These are phyloP conservation scores for Pelvicachromis taeniatus DNA, from an alignment of 2,113 vertebrate genomes.

Conservation along the genomic window DNA sequence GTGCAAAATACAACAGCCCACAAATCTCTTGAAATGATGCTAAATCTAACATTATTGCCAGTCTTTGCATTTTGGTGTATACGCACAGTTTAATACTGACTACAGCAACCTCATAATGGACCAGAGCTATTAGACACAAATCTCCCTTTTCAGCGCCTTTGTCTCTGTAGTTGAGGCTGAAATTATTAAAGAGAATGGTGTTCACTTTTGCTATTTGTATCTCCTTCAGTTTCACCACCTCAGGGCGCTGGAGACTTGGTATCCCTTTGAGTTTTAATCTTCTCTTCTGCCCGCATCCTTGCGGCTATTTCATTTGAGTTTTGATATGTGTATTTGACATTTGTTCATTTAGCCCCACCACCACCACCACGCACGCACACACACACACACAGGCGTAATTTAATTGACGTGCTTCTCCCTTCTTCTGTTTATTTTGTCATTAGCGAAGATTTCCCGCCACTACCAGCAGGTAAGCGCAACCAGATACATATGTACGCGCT, in stretches of 20 bases:
- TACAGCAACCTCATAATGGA: not conserved
- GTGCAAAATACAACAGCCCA: not conserved
- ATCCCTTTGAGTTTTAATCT: constrained; percentile 75
- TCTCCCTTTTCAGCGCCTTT: constrained; percentile 7
- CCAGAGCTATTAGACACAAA: constrained; percentile 1
- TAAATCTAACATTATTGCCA: not conserved
- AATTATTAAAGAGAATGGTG: constrained; percentile 27
- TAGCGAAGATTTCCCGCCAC: constrained; percentile 37
- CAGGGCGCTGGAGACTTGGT: constrained; percentile 47
- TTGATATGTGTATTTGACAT: constrained; percentile 77
- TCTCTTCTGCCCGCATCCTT: constrained; percentile 66
- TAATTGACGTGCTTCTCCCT: constrained; percentile 67
- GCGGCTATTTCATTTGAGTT: constrained; percentile 75
- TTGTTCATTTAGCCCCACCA: constrained; percentile 61
- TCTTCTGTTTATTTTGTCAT: constrained; percentile 52
- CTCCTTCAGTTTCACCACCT: constrained; percentile 57
- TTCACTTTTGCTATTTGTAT: constrained; percentile 64
- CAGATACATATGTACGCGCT: not conserved
- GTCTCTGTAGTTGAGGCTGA: constrained; percentile 32
- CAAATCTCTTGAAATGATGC: not conserved
- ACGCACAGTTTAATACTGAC: not conserved
- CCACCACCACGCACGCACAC: not conserved
- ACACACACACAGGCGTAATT: constrained; percentile 47
- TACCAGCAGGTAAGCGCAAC: not conserved
- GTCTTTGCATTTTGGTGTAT: not conserved